Evolutionary conservation across 2,113 vertebrate species (phyloP).

Genomic region (Labeo rohita): DNA sequence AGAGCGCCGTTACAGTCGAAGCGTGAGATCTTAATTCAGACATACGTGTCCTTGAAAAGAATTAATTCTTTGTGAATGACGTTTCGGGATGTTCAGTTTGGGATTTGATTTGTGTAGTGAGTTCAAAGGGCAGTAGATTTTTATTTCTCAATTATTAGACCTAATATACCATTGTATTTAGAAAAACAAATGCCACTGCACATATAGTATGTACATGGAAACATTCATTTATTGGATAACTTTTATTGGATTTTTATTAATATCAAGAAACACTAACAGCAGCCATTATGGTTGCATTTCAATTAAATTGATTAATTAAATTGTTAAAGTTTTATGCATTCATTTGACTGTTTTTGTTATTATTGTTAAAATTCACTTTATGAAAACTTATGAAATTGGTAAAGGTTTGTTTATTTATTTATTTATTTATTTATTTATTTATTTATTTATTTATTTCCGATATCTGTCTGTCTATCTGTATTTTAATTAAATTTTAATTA

Average conservation of each 20-base stretch:
- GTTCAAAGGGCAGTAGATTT: neutral
- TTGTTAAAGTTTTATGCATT: no score
- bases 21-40: constrained; percentile 9
- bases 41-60: neutral
- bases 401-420: no score
- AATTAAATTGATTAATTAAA: no score
- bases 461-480: no score
- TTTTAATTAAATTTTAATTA: no score
- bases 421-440: no score
- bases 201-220: neutral
- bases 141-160: neutral
- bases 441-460: no score
- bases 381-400: no score
- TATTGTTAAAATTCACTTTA: no score
- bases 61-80: neutral
- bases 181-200: neutral
- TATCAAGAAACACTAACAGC: neutral
- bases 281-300: no score
- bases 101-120: neutral
- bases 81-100: neutral
- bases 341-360: neutral
- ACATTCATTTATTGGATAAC: neutral
- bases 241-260: no score
- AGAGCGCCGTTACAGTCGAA: neutral
- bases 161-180: neutral